Conservation (phyloP, 2,888 invertebrate genomes). For the Atrina japonica region DNA sequence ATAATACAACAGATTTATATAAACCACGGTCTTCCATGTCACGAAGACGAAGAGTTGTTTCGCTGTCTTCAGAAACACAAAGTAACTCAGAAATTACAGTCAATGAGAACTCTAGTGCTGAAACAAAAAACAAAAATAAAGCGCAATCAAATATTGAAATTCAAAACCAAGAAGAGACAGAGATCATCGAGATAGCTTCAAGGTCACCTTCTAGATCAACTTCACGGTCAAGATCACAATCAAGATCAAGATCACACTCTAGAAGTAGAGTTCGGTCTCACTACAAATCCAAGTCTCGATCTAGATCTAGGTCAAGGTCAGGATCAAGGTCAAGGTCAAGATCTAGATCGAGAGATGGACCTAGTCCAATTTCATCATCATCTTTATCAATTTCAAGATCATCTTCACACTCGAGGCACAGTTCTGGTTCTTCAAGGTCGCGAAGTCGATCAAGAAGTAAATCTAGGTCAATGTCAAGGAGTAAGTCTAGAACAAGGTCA, state of each 20-base stretch:
- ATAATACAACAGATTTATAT: slow-evolving; percentile 87
- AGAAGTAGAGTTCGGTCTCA: slow-evolving; percentile 19
- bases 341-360: slow-evolving; percentile 21
- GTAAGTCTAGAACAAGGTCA: slow-evolving; percentile 37
- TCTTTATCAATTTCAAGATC: slow-evolving; percentile 33
- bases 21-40: slow-evolving; percentile 82
- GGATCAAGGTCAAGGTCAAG: slow-evolving; percentile 29
- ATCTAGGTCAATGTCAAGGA: slow-evolving; percentile 23
- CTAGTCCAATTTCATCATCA: slow-evolving; percentile 45
- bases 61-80: neutral
- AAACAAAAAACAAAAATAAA: slow-evolving; percentile 6
- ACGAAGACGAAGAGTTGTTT: slow-evolving; percentile 37
- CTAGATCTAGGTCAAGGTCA: slow-evolving; percentile 34
- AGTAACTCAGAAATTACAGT: neutral
- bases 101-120: neutral
- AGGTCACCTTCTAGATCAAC: slow-evolving; percentile 23
- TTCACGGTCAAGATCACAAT: slow-evolving; percentile 40
- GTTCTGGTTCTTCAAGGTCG: slow-evolving; percentile 36
- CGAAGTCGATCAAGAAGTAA: slow-evolving; percentile 31
- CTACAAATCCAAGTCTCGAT: slow-evolving; percentile 9
- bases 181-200: slow-evolving; percentile 21
- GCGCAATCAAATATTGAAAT: neutral
- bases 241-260: slow-evolving; percentile 21
- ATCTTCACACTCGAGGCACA: too few species aligned
- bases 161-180: slow-evolving; percentile 4